These are phyloP conservation scores for Paratrypauchen microcephalus DNA, from an alignment of 2,797 vertebrate species.

Conservation along the genomic window DNA sequence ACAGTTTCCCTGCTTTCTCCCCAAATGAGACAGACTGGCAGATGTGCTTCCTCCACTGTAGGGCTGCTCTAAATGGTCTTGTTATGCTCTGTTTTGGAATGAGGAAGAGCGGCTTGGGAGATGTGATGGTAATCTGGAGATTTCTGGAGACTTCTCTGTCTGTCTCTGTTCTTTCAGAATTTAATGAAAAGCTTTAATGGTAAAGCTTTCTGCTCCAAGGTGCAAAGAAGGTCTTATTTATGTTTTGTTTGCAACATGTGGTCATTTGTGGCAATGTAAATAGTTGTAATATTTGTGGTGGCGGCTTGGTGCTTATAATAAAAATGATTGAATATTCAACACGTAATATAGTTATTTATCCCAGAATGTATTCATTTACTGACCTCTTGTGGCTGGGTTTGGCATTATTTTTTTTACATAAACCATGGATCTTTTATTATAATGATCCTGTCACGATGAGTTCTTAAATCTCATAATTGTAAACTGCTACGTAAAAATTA, in stretches of 20 bases:
- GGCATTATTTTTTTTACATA: no score
- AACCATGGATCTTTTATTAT: no score
- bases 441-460: no score
- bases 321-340: neutral
- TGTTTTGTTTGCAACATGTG: neutral
- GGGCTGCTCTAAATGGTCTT: constrained; percentile 30
- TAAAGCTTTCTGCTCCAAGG: neutral
- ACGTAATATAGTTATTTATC: neutral
- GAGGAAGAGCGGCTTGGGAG: constrained; percentile 17
- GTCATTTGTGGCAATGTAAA: neutral
- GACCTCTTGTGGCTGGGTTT: neutral
- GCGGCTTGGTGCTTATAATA: neutral
- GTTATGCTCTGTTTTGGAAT: constrained; percentile 31
- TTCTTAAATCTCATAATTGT: no score
- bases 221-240: neutral
- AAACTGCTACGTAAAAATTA: neutral
- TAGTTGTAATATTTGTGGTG: neutral
- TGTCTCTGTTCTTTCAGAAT: constrained; percentile 6
- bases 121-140: constrained; percentile 24
- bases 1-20: constrained; percentile 32
- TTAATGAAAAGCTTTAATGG: constrained; percentile 3
- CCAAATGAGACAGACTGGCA: constrained; percentile 43
- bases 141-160: constrained; percentile 12
- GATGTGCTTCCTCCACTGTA: constrained; percentile 36
- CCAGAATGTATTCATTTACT: neutral